phyloP scores from a whole-genome alignment of 2,888 invertebrate genomes.

The Cybosia mesomella region DNA sequence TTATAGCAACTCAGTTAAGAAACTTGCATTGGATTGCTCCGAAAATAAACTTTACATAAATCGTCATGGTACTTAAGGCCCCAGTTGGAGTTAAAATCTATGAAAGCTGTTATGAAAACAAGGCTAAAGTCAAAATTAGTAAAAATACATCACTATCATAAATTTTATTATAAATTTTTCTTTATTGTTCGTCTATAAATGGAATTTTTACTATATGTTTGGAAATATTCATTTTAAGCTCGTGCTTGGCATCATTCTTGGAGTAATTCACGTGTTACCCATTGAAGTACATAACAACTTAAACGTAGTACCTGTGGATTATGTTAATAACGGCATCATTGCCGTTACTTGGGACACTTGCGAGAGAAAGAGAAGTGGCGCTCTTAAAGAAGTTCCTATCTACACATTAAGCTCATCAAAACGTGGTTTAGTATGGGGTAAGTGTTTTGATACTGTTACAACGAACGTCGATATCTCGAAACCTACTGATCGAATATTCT shows the following conservation, averaged over 20 bases:
- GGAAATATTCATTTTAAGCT: neutral
- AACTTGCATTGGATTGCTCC: no score
- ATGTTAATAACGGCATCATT: neutral
- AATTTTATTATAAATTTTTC: no score
- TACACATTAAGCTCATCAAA: constrained; percentile 3
- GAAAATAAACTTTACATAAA: no score
- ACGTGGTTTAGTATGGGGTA: constrained; percentile 87
- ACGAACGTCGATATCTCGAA: neutral
- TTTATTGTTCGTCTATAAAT: no score
- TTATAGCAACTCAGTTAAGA: no score
- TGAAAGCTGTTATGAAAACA: no score
- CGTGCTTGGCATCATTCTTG: neutral
- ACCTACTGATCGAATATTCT: no score
- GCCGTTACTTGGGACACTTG: neutral
- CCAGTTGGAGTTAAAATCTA: no score
- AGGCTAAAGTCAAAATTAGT: no score
- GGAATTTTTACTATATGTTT: no score
- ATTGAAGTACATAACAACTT: neutral
- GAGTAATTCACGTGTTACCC: neutral
- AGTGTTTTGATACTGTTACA: constrained; percentile 36
- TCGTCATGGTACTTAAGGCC: no score
- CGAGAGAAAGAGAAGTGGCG: neutral
- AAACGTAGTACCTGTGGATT: neutral
- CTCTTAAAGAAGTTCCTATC: neutral
- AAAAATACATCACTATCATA: no score